Base-by-base conservation (phyloP, 2,113 vertebrate genomes). In the Caracal caracal region DNA sequence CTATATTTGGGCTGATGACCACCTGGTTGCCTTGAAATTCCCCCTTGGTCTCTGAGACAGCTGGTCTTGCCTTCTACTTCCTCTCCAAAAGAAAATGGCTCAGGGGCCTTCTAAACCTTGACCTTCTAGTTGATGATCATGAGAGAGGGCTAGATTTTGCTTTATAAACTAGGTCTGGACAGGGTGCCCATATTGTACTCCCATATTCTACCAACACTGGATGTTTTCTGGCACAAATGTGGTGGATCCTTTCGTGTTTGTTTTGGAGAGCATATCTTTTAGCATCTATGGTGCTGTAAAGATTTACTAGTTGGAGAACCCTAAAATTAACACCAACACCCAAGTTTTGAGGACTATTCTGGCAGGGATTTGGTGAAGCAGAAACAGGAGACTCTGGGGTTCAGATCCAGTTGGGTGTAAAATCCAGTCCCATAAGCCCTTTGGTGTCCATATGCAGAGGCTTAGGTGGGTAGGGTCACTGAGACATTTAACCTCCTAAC, bases 1-100 rank as follows among this genome's bases (percentile, higher is more conserved):
- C 95, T 95, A 10, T 93, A 76, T 97, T 93, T 90, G 95, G 80
- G 83, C 53, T 3, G 30, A 84, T 96, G 92, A 66, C 96, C 97
- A 96, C 94, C 95, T 94, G 95, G 93, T 24, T 56, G 33, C 80
- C 37, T 51, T 30, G 79, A 16, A 40, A 22, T 17, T 82, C n/a
- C 37, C 59, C 59, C 75, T 37, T 22, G 85, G 56, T 85, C 78
- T 85, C 51, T 26, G 79, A 96, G 97, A 61, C 90, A 96, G 83
- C 96, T 96, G 94, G 79, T 53, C 86, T 89, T 35, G n/a, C 70
- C 63, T 1, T 80, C 68, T 19, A 47, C 37, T 10, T 92, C 35
- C 22, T 24, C 40, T 70, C 49, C 49, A 30, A 81, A 79, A 92
- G 56, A 59, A 94, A 53, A 43, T 2, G 24, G 68, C 83, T 92